phyloP scores from a whole-genome alignment of 2,888 invertebrate species.

The Luperina testacea region DNA sequence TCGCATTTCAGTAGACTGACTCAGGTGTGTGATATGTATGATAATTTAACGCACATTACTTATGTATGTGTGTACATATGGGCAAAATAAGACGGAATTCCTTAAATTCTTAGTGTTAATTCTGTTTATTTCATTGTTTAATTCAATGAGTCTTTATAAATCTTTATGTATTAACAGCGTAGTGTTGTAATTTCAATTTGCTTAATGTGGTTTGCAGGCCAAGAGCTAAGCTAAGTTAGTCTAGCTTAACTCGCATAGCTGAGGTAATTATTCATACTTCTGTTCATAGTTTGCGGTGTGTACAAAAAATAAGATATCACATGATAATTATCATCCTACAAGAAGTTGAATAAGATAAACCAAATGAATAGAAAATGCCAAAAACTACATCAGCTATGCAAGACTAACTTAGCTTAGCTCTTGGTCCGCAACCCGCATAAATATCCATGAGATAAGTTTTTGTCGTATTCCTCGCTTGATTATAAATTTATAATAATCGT shows the following conservation, averaged over 20 bases:
- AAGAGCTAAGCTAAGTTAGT: no score
- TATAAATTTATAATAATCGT: not conserved
- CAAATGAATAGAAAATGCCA: no score
- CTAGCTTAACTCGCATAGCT: no score
- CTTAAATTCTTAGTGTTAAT: slow-evolving; percentile 28
- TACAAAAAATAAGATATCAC: no score
- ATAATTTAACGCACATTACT: slow-evolving; percentile 25
- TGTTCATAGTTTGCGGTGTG: no score
- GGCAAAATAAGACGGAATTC: slow-evolving; percentile 35
- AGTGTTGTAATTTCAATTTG: slow-evolving; percentile 6
- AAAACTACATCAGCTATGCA: no score
- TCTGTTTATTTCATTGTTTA: slow-evolving; percentile 16
- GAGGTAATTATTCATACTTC: no score
- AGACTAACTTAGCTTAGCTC: no score
- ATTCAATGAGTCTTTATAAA: slow-evolving; percentile 16
- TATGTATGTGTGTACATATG: slow-evolving; percentile 18
- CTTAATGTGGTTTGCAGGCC: not conserved
- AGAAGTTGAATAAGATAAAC: no score
- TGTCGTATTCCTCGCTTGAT: not conserved
- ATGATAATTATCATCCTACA: no score
- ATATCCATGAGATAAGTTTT: not conserved
- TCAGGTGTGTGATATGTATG: slow-evolving; percentile 46
- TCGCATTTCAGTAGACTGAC: slow-evolving; percentile 48
- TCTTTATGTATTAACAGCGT: slow-evolving; percentile 1
- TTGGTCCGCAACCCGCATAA: no score